Conservation (phyloP, 2,888 invertebrate genomes). For the Leucophora obtusa region DNA sequence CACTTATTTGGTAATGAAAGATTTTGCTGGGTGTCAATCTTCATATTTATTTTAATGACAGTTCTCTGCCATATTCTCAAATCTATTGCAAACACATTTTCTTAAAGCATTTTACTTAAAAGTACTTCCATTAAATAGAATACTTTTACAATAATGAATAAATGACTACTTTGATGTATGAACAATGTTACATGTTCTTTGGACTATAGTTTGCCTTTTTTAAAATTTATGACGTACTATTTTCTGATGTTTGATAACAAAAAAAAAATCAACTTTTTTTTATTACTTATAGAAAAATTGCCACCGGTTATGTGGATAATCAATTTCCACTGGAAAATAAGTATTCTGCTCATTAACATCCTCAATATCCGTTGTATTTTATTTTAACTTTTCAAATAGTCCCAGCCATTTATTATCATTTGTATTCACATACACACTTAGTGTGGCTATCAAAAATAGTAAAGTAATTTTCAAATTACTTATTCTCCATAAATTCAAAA, state of each 20-base stretch:
- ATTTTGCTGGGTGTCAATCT: too few species aligned
- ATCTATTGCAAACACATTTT: too few species aligned
- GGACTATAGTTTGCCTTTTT: not conserved
- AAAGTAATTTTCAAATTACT: slow-evolving; percentile 35
- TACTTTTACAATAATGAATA: not conserved
- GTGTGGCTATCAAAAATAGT: slow-evolving; percentile 18
- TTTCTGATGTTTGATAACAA: slow-evolving; percentile 2
- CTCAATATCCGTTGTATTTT: slow-evolving; percentile 11
- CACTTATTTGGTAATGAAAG: too few species aligned
- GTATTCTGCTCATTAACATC: slow-evolving; percentile 26
- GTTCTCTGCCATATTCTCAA: too few species aligned
- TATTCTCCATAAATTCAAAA: slow-evolving; percentile 34
- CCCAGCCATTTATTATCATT: slow-evolving; percentile 20
- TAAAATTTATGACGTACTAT: slow-evolving; percentile 19
- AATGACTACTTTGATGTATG: not conserved
- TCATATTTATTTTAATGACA: too few species aligned
- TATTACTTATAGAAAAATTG: slow-evolving; percentile 14
- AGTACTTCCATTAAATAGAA: not conserved
- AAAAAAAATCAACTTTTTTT: not conserved
- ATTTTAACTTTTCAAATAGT: slow-evolving; percentile 21
- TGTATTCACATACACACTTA: not conserved
- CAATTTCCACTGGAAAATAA: slow-evolving; percentile 29
- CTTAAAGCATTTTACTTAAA: too few species aligned
- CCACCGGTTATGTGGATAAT: slow-evolving; percentile 34
- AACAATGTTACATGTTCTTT: not conserved